Evolutionary conservation across 2,797 vertebrate genomes (phyloP).

Genomic region (Natrix natrix): DNA sequence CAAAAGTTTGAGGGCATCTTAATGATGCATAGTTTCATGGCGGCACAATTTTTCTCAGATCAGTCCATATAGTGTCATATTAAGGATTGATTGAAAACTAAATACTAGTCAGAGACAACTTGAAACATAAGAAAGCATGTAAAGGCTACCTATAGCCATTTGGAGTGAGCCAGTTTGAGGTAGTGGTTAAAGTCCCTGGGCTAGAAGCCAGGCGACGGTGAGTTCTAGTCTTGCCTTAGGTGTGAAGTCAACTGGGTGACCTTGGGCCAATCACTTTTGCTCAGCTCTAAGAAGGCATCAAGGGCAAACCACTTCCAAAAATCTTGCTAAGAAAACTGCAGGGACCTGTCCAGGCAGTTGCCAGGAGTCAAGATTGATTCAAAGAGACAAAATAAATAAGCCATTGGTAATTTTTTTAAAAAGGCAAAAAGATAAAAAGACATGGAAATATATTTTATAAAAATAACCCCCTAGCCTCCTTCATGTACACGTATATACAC

Average conservation of each 20-base stretch:
- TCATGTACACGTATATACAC: background rate
- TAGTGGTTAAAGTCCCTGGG: background rate
- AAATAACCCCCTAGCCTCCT: background rate
- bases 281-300: background rate
- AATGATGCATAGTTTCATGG: background rate
- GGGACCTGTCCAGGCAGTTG: background rate
- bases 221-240: background rate
- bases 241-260: background rate
- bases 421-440: background rate
- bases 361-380: background rate
- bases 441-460: background rate
- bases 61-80: background rate
- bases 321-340: background rate
- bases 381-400: background rate
- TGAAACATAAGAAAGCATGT: background rate
- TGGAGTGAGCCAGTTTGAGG: background rate
- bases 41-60: background rate
- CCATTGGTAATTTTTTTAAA: background rate
- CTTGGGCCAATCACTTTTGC: background rate
- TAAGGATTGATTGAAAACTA: background rate
- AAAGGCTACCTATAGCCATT: background rate
- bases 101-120: background rate
- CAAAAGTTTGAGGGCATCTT: background rate
- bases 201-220: background rate
- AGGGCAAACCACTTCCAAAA: background rate